A percentile compares a stretch with the other conserved stretches of the same genome.
These are phyloP conservation scores for Vannuccia rotundouncinata DNA, from an alignment of 2,888 invertebrate genomes.

Conservation along the genomic window DNA sequence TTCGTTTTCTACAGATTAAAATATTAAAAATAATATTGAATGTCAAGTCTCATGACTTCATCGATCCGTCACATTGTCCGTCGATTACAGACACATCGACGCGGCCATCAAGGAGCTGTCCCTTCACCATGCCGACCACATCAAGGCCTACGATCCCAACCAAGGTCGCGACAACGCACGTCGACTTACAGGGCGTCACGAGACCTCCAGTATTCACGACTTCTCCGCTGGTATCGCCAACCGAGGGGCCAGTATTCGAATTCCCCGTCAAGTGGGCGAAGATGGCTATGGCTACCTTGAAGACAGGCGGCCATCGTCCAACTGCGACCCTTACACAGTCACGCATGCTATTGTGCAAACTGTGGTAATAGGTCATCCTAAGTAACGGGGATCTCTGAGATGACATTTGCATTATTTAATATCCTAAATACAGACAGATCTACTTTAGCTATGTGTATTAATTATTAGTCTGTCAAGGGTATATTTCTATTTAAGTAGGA, in stretches of 20 bases:
- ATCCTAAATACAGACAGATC: no score
- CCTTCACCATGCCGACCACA: slow-evolving; percentile 82
- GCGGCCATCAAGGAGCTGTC: slow-evolving; percentile 88
- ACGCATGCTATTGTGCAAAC: slow-evolving; percentile 50
- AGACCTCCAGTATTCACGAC: slow-evolving; percentile 92
- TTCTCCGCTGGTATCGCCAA: slow-evolving; percentile 78
- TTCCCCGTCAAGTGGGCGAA: slow-evolving; percentile 79
- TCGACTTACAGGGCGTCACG: slow-evolving; percentile 83
- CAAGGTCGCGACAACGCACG: slow-evolving; percentile 92
- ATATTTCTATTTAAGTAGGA: no score
- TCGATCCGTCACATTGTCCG: no score
- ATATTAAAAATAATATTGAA: no score
- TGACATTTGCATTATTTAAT: no score
- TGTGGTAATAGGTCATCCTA: slow-evolving; percentile 15
- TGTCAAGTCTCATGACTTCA: no score
- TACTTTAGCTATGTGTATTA: no score
- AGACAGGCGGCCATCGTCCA: slow-evolving; percentile 68
- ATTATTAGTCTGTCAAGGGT: no score
- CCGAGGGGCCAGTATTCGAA: slow-evolving; percentile 85
- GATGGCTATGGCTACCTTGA: slow-evolving; percentile 90
- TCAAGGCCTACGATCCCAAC: slow-evolving; percentile 89
- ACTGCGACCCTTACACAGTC: slow-evolving; percentile 56
- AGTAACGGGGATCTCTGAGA: no score
- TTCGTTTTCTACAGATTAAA: no score
- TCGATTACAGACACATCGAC: slow-evolving; percentile 85